These are phyloP conservation scores for Loxodonta africana DNA, from an alignment of 2,113 vertebrate species.

Conservation along the genomic window DNA sequence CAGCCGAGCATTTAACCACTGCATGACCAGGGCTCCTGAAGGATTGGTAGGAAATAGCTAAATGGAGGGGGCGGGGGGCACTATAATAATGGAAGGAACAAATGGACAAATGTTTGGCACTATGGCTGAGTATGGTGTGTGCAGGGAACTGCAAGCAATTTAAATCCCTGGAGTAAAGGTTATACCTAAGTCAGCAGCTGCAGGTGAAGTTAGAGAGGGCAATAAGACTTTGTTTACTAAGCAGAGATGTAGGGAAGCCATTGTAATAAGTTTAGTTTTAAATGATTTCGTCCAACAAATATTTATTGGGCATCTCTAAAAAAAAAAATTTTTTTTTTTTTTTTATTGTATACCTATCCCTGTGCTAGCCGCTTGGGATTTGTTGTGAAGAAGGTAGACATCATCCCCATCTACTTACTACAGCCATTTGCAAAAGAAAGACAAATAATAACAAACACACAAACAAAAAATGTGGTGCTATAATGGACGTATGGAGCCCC, in stretches of 20 bases:
- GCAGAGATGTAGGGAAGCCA: background rate
- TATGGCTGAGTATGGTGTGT: background rate
- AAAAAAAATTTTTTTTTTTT: too few species aligned
- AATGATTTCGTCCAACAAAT: slow-evolving; percentile 21
- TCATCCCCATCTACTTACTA: slow-evolving; percentile 9
- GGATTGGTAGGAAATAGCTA: background rate
- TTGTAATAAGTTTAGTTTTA: background rate
- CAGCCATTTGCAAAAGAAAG: background rate
- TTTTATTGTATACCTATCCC: background rate
- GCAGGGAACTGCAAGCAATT: background rate
- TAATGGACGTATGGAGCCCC: background rate
- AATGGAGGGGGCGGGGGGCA: background rate
- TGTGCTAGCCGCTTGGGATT: background rate
- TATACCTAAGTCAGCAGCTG: background rate
- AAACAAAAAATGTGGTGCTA: background rate
- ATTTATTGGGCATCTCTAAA: background rate
- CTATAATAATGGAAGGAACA: background rate
- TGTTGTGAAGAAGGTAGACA: background rate
- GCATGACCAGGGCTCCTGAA: background rate
- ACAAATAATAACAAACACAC: background rate
- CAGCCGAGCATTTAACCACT: too few species aligned
- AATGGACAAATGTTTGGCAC: background rate
- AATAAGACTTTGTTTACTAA: background rate
- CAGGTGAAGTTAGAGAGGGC: background rate
- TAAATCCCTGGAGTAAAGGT: background rate